phyloP scores from a whole-genome alignment of 2,797 vertebrate species.

The Benthosema pterotum region DNA sequence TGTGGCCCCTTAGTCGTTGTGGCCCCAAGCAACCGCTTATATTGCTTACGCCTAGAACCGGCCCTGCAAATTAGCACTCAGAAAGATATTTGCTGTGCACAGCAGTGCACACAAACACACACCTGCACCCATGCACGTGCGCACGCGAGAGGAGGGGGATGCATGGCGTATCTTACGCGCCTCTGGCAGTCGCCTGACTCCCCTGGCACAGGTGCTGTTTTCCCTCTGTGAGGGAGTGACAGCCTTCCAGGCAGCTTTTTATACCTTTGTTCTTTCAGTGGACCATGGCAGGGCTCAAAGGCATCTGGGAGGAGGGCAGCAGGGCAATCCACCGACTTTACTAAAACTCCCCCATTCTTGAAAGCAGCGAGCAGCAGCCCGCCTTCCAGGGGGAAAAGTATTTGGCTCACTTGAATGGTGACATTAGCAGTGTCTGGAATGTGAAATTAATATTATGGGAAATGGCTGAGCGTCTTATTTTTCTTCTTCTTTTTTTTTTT shows the following conservation, averaged over 20 bases:
- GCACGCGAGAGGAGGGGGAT: not conserved
- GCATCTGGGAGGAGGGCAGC: conserved; percentile 13
- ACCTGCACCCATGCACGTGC: not conserved
- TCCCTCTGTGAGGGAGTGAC: conserved; percentile 28
- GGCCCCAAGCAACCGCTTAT: too few species aligned
- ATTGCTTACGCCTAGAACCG: too few species aligned
- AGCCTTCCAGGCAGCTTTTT: conserved; percentile 9
- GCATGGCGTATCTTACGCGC: not conserved
- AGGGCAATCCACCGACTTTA: conserved; percentile 6
- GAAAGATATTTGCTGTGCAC: conserved; percentile 1
- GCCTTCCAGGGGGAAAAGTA: not conserved
- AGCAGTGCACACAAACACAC: conserved; percentile 2
- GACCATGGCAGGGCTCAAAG: conserved; percentile 14
- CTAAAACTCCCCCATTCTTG: conserved; percentile 24
- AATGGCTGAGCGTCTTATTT: conserved; percentile 30
- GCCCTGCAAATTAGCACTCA: too few species aligned
- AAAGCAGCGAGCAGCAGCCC: not conserved
- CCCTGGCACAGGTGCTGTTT: conserved; percentile 14
- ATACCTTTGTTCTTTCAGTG: conserved; percentile 21
- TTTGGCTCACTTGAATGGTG: conserved; percentile 15
- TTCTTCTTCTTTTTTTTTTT: not conserved
- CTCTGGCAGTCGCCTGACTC: conserved; percentile 6
- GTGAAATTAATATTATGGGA: conserved; percentile 23
- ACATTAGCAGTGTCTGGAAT: conserved; percentile 7
- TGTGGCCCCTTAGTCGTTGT: too few species aligned